Evolutionary conservation across 2,888 invertebrate genomes (phyloP), one percentile per base, ranked within the genome.

Genomic region (Spilarctia lutea): DNA sequence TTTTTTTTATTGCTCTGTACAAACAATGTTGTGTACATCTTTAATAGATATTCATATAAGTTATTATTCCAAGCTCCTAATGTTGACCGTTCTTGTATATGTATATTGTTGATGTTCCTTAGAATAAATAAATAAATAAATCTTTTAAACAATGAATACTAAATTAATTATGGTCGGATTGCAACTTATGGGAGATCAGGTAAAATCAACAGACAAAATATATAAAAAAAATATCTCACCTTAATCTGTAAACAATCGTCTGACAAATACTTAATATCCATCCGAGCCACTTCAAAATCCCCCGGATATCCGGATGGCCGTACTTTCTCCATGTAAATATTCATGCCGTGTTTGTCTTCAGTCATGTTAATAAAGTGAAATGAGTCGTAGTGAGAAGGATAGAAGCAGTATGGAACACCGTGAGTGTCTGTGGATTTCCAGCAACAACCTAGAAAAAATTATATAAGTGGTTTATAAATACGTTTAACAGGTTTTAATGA

Each of bases 351-450:
- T n/a, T 94, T 95, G 48, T 96, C 96, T 81, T 96, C 94, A 0
- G 96, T 97, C 81, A 96, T 94, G 87, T 97, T 97, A 3, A 96
- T 82, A 83, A 96, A 97, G 71, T 94, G 93, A 88, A 97, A 98
- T n/a, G 96, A 96, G 70, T 94, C 94, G 93, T 97, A 98, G 78
- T 96, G 95, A 1, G 96, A 92, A 0, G 98, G 97, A 89, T 97
- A 98, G 91, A 96, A 98, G 90, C 98, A 98, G 90, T 96, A 97
- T 0, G 98, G 98, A 0, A 96, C 94, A 82, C 96, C 95, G 24
- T 96, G 86, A 8, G 94, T 90, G 0, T 71, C 94, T 86, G 90
- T 86, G 0, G 89, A 83, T 10, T 88, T 83, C 98, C 98, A 98
- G 84, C 98, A 98, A 85, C 98, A 98, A 8, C 97, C 95, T 95